These are phyloP conservation scores for Salvelinus alpinus DNA, from an alignment of 2,113 vertebrate species.

Conservation along the genomic window DNA sequence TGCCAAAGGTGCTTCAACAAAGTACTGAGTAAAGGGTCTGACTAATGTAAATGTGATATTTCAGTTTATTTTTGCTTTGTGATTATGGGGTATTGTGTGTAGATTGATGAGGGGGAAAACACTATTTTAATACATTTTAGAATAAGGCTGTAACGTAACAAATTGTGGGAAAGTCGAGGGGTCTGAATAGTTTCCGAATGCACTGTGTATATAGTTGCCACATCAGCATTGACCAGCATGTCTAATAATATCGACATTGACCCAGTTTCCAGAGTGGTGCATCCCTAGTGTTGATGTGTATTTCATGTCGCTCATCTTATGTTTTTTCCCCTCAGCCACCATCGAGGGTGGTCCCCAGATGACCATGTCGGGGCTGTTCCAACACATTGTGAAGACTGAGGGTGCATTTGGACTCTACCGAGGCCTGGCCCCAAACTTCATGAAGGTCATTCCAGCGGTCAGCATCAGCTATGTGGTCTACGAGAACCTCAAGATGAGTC, in stretches of 20 bases:
- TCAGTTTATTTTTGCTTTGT: too few species aligned
- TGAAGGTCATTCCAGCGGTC: constrained; percentile 98
- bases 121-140: too few species aligned
- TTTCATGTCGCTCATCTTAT: neutral
- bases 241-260: neutral
- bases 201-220: too few species aligned
- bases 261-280: neutral
- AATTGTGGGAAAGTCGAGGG: too few species aligned
- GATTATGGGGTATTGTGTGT: too few species aligned
- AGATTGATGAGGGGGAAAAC: too few species aligned
- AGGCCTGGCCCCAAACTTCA: constrained; percentile 95
- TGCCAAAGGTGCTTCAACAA: too few species aligned
- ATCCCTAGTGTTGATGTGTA: neutral
- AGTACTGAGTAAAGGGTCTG: too few species aligned
- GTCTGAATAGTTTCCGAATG: too few species aligned
- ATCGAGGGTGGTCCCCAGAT: constrained; percentile 82
- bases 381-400: constrained; percentile 88
- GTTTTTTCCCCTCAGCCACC: constrained; percentile 72
- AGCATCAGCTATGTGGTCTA: constrained; percentile 99
- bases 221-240: too few species aligned
- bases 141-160: too few species aligned
- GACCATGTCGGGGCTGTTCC: constrained; percentile 91
- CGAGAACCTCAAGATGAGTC: constrained; percentile 87
- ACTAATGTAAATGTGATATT: too few species aligned
- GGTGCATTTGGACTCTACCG: constrained; percentile 89